These are phyloP conservation scores for Channallabes apus DNA, from an alignment of 2,797 vertebrate genomes.

Conservation along the genomic window DNA sequence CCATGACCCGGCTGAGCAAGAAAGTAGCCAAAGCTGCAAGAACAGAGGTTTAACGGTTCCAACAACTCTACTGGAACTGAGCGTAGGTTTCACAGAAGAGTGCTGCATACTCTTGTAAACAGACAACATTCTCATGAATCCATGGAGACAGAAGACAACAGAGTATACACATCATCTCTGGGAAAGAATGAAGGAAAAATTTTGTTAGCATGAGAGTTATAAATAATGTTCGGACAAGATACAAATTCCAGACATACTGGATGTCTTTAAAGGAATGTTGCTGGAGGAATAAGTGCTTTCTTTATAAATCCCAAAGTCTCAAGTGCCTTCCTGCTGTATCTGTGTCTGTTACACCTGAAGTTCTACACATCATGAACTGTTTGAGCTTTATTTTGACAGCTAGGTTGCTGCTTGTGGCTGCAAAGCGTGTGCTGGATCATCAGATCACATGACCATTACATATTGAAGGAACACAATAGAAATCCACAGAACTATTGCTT, in stretches of 20 bases:
- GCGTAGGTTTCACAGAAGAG: conserved; percentile 2
- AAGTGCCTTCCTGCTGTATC: neutral
- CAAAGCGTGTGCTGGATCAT: too few species aligned
- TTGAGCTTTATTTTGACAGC: neutral
- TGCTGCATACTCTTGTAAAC: conserved; percentile 32
- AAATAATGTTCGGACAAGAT: neutral
- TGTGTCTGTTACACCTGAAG: neutral
- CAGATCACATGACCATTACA: neutral
- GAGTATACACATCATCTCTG: conserved; percentile 1
- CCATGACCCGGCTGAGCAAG: conserved; percentile 41
- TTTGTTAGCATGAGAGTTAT: conserved; percentile 29
- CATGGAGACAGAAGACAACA: conserved; percentile 9
- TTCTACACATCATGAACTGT: neutral
- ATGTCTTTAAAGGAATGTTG: neutral
- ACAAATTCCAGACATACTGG: neutral
- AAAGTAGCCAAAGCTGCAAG: conserved; percentile 40
- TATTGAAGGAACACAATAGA: neutral
- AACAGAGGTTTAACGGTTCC: neutral
- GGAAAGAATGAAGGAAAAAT: conserved; percentile 22
- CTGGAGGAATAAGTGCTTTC: neutral
- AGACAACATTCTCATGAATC: conserved; percentile 29
- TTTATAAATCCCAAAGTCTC: neutral
- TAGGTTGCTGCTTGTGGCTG: neutral
- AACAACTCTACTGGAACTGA: neutral
- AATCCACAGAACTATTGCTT: neutral